Base-by-base conservation (phyloP, 53 echinoderm and acorn worm species). In the Paracentrotus lividus region DNA sequence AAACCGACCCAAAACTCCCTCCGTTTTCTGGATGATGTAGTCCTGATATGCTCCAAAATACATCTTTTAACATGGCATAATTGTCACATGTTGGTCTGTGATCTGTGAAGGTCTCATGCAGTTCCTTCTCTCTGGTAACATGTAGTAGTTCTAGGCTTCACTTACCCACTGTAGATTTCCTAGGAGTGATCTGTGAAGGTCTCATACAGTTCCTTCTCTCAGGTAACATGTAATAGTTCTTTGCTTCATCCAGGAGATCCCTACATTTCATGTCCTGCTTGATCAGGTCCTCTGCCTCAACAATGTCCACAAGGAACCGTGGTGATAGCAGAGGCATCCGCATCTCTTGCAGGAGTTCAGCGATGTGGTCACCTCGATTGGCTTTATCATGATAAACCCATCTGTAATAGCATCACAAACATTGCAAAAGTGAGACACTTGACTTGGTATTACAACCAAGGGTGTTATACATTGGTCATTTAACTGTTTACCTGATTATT, bases 151-250 rank as follows among this genome's bases (percentile, higher is more conserved):
- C 93, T 97, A 96, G 31, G 97, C 97, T 38, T 10, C 0, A 95
- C 97, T 94, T n/a, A 97, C 97, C 97, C 8, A 96, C 95, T 42
- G 97, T 97, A 16, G 97, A 97, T n/a, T 90, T 93, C 77, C 97
- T 95, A 7, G 97, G 97, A 34, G 95, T 97, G 68, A 97, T 95
- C 20, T 93, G 92, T 43, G 92, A 87, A 77, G 88, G 95, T 66
- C 94, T 94, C 95, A 95, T 94, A 3, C 85, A 52, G 16, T 93
- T 96, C 47, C 96, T 57, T 21, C 97, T 90, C 49, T 97, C 97
- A 8, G 97, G 97, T 72, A 97, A 76, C 97, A 97, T 97, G 95
- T 97, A 96, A 56, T 95, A 97, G 94, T 97, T 97, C 93, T 97
- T 97, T n/a, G 97, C 97, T 91, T 96, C 96, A 53, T 97, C 97